phyloP scores from a whole-genome alignment of 2,888 invertebrate species.

The Pandemis heparana region DNA sequence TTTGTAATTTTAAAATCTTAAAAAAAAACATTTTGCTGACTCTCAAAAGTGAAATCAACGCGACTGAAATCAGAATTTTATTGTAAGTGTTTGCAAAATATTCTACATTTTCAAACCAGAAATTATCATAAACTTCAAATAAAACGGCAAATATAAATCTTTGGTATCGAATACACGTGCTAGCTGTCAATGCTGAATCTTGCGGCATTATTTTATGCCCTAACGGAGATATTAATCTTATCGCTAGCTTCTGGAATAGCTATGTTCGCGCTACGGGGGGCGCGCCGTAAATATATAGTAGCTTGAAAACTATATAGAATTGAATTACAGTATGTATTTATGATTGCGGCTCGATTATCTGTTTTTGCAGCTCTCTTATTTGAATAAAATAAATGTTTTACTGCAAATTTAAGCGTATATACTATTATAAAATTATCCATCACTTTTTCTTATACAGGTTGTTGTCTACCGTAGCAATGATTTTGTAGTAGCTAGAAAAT shows the following conservation, averaged over 20 bases:
- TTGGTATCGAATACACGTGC: slow-evolving; percentile 20
- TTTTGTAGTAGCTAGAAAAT: no score
- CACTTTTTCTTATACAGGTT: no score
- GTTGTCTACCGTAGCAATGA: no score
- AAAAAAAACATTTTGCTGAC: no score
- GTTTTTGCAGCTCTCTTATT: not conserved
- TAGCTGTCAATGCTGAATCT: slow-evolving; percentile 21
- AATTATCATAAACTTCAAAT: not conserved
- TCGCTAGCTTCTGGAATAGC: slow-evolving; percentile 47
- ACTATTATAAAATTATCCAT: no score
- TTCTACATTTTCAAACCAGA: no score
- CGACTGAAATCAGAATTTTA: no score
- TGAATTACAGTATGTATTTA: slow-evolving; percentile 17
- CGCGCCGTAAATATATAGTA: slow-evolving; percentile 34
- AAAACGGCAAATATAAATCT: not conserved
- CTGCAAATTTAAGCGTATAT: no score
- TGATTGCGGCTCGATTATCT: not conserved
- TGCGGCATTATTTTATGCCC: slow-evolving; percentile 35
- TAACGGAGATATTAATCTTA: slow-evolving; percentile 48
- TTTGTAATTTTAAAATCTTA: no score
- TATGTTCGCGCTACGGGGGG: slow-evolving; percentile 47
- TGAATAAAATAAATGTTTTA: not conserved
- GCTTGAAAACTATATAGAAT: slow-evolving; percentile 16
- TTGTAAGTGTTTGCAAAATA: no score
- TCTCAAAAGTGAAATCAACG: no score